These are phyloP conservation scores for Amphiduros pacificus DNA, from an alignment of 2,888 invertebrate species.

Conservation along the genomic window DNA sequence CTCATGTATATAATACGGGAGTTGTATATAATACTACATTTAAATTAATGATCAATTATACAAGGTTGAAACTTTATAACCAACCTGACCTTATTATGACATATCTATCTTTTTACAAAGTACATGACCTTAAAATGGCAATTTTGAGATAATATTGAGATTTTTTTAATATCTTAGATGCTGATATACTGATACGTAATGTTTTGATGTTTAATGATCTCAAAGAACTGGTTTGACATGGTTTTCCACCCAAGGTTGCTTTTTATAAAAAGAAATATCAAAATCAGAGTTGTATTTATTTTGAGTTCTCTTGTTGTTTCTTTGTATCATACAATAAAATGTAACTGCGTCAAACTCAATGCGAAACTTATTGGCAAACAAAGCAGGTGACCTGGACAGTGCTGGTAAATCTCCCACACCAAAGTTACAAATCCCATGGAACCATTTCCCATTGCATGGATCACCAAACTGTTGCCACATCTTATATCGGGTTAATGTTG, in stretches of 20 bases:
- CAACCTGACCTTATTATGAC: too few relatives aligned
- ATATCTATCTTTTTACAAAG: too few relatives aligned
- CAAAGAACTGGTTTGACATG: too few relatives aligned
- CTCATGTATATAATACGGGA: too few relatives aligned
- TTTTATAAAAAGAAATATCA: not conserved
- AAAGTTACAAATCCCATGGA: constrained; percentile 1
- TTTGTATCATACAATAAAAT: not conserved
- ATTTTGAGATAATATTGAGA: too few relatives aligned
- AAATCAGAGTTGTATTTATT: not conserved
- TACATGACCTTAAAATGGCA: too few relatives aligned
- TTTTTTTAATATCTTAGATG: too few relatives aligned
- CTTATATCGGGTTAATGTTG: not conserved
- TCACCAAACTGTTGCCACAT: not conserved
- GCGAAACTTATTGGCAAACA: constrained; percentile 1
- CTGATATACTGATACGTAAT: too few relatives aligned
- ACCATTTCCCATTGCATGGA: not conserved
- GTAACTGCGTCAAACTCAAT: not conserved
- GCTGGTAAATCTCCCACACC: not conserved
- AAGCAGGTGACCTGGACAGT: not conserved
- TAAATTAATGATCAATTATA: too few relatives aligned
- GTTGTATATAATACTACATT: too few relatives aligned
- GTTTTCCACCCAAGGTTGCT: not conserved
- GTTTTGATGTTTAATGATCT: too few relatives aligned
- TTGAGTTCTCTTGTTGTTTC: not conserved
- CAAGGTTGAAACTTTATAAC: too few relatives aligned